phyloP scores from a whole-genome alignment of 2,113 vertebrate genomes.

The Zosterops lateralis region DNA sequence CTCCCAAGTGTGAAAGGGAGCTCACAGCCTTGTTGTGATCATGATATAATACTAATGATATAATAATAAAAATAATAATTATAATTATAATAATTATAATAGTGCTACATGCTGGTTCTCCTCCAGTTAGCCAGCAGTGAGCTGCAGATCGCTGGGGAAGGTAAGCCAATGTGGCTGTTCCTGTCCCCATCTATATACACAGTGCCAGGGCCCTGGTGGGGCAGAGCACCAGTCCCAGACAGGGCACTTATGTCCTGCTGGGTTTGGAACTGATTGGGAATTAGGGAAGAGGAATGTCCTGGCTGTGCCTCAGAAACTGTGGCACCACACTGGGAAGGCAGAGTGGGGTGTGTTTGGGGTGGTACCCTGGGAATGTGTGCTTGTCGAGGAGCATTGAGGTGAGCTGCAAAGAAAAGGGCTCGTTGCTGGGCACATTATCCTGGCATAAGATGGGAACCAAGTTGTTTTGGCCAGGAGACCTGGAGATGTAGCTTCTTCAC shows the following conservation, averaged over 20 bases:
- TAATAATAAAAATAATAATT: neutral
- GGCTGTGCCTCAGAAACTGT: neutral
- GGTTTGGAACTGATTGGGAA: neutral
- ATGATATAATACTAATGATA: too few relatives aligned
- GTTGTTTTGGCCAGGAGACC: neutral
- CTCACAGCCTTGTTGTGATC: fast-evolving
- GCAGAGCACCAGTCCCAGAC: neutral
- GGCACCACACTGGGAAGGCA: neutral
- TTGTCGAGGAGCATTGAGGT: neutral
- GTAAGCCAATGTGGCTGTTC: neutral
- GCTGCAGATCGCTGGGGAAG: neutral
- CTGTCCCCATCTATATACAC: fast-evolving
- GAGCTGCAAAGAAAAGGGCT: neutral
- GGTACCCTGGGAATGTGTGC: neutral
- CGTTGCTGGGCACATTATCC: fast-evolving
- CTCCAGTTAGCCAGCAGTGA: neutral
- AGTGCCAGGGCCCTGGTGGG: neutral
- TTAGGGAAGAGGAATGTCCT: neutral
- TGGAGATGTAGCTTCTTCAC: neutral
- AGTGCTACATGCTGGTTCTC: neutral
- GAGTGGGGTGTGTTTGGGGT: neutral
- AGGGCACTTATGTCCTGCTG: neutral
- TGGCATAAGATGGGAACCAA: fast-evolving
- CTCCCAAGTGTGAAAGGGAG: neutral
- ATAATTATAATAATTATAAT: too few relatives aligned